These are phyloP conservation scores for Bergia sp. DNA, from an alignment of 92 coral and sea anemone genomes.

Conservation along the genomic window DNA sequence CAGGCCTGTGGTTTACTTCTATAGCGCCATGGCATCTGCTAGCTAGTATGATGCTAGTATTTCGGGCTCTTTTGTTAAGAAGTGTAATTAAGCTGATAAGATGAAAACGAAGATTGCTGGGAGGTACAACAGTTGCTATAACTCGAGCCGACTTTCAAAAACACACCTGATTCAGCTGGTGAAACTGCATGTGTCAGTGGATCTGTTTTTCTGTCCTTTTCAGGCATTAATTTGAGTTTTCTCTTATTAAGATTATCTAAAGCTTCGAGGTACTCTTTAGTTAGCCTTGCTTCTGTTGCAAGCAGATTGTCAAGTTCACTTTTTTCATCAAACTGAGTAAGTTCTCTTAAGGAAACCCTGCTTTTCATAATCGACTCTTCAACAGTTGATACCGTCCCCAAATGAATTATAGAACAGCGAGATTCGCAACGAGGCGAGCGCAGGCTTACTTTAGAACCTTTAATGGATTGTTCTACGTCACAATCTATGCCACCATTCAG, in stretches of 20 bases:
- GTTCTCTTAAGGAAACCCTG: slow-evolving; percentile 38
- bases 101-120: neutral
- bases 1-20: too few species aligned
- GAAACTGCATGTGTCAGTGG: neutral
- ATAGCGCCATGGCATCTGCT: too few species aligned
- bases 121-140: neutral
- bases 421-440: slow-evolving; percentile 33
- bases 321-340: neutral
- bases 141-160: slow-evolving; percentile 25
- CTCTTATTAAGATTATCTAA: slow-evolving; percentile 36
- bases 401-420: slow-evolving; percentile 29
- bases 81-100: neutral
- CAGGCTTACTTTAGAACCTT: slow-evolving; percentile 33
- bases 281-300: slow-evolving; percentile 44
- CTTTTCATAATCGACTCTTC: slow-evolving; percentile 53
- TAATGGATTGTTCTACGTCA: neutral
- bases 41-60: neutral
- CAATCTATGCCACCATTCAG: neutral
- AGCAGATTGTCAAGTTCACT: slow-evolving; percentile 45
- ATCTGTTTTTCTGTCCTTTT: neutral
- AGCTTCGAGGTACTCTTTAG: slow-evolving; percentile 53
- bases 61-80: neutral
- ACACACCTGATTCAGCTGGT: slow-evolving; percentile 31
- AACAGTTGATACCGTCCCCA: slow-evolving; percentile 55
- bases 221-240: neutral